phyloP scores from a whole-genome alignment of 2,888 invertebrate genomes.

The Notodonta dromedarius region DNA sequence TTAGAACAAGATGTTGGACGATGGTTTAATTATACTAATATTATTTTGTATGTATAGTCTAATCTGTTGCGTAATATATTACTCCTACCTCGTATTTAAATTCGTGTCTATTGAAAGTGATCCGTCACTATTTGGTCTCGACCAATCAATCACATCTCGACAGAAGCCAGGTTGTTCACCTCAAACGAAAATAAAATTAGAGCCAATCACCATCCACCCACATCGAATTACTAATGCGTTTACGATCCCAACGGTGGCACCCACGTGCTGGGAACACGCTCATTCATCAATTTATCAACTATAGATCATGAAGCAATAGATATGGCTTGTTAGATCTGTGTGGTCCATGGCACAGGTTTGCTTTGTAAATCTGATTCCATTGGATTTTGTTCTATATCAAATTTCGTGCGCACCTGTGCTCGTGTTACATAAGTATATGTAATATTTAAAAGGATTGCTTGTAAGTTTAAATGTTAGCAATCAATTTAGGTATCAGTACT shows the following conservation, averaged over 20 bases:
- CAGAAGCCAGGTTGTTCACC: constrained; percentile 64
- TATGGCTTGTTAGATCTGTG: constrained; percentile 9
- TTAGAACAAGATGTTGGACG: no score
- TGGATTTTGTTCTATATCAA: no score
- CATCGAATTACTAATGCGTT: constrained; percentile 71
- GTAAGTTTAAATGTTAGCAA: no score
- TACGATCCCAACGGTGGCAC: constrained; percentile 64
- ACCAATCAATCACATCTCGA: constrained; percentile 25
- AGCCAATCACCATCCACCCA: constrained; percentile 73
- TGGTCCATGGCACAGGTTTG: neutral
- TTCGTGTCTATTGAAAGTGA: neutral
- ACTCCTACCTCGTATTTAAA: neutral
- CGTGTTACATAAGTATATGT: no score
- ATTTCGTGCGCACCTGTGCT: no score
- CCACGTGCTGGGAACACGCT: constrained; percentile 43
- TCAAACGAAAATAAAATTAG: constrained; percentile 74
- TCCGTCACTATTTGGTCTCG: neutral
- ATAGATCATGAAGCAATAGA: constrained; percentile 13
- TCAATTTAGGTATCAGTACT: no score
- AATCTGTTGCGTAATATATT: no score
- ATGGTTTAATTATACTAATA: no score
- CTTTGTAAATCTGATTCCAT: no score
- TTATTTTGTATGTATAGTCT: no score
- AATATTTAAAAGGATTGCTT: no score
- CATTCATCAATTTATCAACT: constrained; percentile 47